Percentiles rank a stretch among this genome's conserved stretches.
phyloP scores from a whole-genome alignment of 2,888 invertebrate genomes.

The Ellobium chinense region DNA sequence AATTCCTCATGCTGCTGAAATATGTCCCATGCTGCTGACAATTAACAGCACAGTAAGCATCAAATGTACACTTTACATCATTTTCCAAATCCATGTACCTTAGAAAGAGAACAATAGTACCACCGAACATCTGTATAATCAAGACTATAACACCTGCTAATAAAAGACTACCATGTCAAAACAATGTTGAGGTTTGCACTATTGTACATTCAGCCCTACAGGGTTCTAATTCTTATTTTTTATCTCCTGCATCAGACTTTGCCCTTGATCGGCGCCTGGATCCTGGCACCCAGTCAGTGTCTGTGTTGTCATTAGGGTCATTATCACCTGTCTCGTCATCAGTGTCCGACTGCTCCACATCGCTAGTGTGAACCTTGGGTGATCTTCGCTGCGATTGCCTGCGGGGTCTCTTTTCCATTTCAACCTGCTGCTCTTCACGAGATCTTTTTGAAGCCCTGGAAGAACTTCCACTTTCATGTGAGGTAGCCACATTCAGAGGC shows the following conservation, averaged over 20 bases:
- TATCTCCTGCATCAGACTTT: constrained; percentile 34
- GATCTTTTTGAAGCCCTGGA: constrained; percentile 1
- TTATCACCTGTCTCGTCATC: constrained; percentile 46
- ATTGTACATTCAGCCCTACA: no score
- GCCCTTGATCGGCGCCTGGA: constrained; percentile 14
- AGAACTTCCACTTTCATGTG: constrained; percentile 30
- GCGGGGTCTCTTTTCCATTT: constrained; percentile 32
- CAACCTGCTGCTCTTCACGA: neutral
- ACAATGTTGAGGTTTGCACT: no score
- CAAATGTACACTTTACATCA: no score
- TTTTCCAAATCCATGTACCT: no score
- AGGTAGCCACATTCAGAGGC: constrained; percentile 27
- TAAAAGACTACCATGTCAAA: no score
- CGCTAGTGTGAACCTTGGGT: constrained; percentile 37
- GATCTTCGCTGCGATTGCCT: constrained; percentile 35
- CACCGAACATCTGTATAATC: no score
- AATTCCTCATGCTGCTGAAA: no score
- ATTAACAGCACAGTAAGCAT: no score
- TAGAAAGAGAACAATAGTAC: no score
- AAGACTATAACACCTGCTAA: no score
- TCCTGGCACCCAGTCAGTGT: constrained; percentile 48
- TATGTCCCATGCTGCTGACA: no score
- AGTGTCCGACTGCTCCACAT: constrained; percentile 44
- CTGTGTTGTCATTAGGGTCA: constrained; percentile 52
- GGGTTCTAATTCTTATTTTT: no score